Percentiles rank a stretch among this genome's conserved stretches.
These are phyloP conservation scores for Montifringilla adamsi DNA, from an alignment of 2,113 vertebrate species.

Conservation along the genomic window DNA sequence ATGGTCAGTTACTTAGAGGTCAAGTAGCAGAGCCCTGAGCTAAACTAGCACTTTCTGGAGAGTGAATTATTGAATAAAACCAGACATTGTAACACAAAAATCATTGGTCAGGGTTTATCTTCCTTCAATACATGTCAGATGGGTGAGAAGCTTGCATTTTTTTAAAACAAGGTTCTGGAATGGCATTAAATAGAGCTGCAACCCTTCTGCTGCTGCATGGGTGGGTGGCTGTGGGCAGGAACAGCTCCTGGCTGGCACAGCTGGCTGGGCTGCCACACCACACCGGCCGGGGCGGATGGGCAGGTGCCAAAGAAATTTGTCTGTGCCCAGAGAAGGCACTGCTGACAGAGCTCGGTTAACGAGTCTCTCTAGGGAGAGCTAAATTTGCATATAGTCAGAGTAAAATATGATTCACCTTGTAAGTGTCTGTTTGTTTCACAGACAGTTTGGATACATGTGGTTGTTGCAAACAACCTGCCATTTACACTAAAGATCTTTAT, in stretches of 20 bases:
- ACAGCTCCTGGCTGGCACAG: background rate
- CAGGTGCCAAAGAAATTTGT: background rate
- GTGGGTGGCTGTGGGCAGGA: background rate
- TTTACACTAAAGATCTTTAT: background rate
- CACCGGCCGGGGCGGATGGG: rapidly evolving
- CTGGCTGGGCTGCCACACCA: background rate
- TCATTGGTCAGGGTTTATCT: slow-evolving; percentile 34
- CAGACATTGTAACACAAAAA: slow-evolving; percentile 26
- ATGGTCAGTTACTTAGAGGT: slow-evolving; percentile 88
- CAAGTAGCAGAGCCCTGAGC: slow-evolving; percentile 76
- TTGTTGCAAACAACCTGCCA: background rate
- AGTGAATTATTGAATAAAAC: background rate
- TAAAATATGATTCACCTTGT: background rate
- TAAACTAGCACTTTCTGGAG: slow-evolving; percentile 56
- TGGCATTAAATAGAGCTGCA: slow-evolving; percentile 61
- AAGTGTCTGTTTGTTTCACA: background rate
- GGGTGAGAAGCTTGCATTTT: slow-evolving; percentile 70
- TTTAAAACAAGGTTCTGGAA: slow-evolving; percentile 51
- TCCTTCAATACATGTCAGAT: slow-evolving; percentile 70
- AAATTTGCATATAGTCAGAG: background rate
- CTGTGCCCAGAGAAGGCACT: background rate
- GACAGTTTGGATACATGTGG: background rate
- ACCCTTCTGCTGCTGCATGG: slow-evolving; percentile 89
- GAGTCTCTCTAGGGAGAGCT: background rate
- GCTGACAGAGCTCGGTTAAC: rapidly evolving